These are phyloP conservation scores for Drosophila rellima DNA, from an alignment of 2,888 invertebrate species.

Conservation along the genomic window DNA sequence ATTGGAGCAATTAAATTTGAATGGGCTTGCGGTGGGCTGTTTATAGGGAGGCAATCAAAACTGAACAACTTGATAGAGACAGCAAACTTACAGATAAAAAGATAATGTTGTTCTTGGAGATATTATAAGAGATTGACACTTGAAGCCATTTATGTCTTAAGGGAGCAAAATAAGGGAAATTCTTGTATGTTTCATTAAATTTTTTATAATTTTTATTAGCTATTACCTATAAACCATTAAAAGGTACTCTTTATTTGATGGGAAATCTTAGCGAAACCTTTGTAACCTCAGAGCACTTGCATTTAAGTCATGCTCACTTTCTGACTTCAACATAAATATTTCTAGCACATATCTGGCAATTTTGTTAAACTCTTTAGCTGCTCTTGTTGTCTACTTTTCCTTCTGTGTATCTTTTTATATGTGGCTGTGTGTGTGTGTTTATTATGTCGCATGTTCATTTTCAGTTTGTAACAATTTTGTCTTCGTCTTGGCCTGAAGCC, in stretches of 20 bases:
- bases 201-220: background rate
- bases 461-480: conserved; percentile 53
- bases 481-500: conserved; percentile 49
- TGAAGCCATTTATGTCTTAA: no score
- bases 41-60: conserved; percentile 10
- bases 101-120: background rate
- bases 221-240: no score
- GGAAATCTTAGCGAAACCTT: background rate
- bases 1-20: conserved; percentile 55
- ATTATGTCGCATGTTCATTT: conserved; percentile 66
- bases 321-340: background rate
- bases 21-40: conserved; percentile 23
- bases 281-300: background rate
- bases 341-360: conserved; percentile 16
- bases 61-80: background rate
- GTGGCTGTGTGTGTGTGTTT: conserved; percentile 22
- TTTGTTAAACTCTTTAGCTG: conserved; percentile 12
- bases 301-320: background rate
- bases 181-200: background rate
- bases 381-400: conserved; percentile 8
- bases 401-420: conserved; percentile 6
- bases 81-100: background rate
- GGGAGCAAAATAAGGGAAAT: no score
- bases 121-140: no score
- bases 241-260: no score